Base-by-base conservation (phyloP, 2,888 invertebrate genomes). In the Caenorhabditis angaria region DNA sequence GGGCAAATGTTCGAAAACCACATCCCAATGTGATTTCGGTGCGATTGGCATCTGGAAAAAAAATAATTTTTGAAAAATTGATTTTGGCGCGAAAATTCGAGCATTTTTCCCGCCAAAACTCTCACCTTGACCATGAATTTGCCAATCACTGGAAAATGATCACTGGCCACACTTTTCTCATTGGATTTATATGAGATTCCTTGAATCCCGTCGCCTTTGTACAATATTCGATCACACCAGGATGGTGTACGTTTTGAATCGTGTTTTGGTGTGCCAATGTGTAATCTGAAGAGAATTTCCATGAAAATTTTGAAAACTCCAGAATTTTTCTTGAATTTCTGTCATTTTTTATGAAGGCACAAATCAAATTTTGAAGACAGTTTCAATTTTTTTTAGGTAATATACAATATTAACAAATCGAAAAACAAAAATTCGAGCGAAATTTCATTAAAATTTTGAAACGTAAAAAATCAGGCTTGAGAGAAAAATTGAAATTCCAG, bases 191-290 rank as follows among this genome's bases (percentile, higher is more conserved):
- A 84, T 1, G 50, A 51, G 0, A 63, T 3, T 41, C 61, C 60
- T 0, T n/a, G 48, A 18, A 74, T 63, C 20, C 66, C 66, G 24
- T 74, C 74, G n/a, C 69, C 96, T 90, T 92, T 93, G 93, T 93
- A 97, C 66, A 99, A 91, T 77, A 99, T 92, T 73, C 97, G 91
- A 89, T 99, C 99, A 88, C 96, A 97, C 94, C 96, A 99, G 0
- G 97, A 97, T 0, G 97, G 97, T 1, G 94, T 93, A 82, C 97
- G 91, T 91, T 92, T 92, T 57, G 94, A 93, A 88, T 99, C 97
- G 92, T 93, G 99, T 80, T 92, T 92, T 87, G 96, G 94, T 1
- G 94, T 93, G 3, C 94, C 94, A 4, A 77, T 60, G 20, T 58
- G 24, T 12, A 75, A 20, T 51, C 66, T 70, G 51, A 27, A 48